Percentiles rank a stretch among this genome's conserved stretches.
These are phyloP conservation scores for Arctocebus calabarensis DNA, from an alignment of 2,797 vertebrate species.

Conservation along the genomic window DNA sequence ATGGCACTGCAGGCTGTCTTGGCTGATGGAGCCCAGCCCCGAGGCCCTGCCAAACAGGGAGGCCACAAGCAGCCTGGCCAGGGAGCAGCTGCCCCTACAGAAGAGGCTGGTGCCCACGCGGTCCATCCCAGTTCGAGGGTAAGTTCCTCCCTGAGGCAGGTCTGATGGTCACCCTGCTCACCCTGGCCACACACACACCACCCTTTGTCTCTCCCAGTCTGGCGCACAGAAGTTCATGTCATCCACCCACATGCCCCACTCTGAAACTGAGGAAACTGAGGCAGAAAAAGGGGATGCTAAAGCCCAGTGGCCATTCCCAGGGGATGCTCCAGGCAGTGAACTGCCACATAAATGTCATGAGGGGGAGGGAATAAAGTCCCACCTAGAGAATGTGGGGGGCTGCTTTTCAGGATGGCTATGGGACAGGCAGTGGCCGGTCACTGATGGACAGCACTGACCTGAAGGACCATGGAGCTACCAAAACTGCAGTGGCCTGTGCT, in stretches of 20 bases:
- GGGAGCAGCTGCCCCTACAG: conserved; percentile 62
- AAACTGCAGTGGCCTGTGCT: not conserved
- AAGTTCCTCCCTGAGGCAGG: not conserved
- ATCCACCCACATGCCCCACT: not conserved
- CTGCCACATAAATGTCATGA: not conserved
- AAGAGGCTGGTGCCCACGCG: conserved; percentile 46
- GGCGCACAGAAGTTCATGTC: fast-evolving
- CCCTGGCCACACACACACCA: not conserved
- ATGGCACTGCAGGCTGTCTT: conserved; percentile 25
- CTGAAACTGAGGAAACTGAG: not conserved
- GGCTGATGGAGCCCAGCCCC: not conserved
- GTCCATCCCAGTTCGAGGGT: conserved; percentile 68
- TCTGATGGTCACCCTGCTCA: too few species aligned
- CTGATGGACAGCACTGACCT: not conserved
- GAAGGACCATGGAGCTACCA: not conserved
- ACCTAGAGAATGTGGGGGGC: not conserved
- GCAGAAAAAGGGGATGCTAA: not conserved
- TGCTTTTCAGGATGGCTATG: not conserved
- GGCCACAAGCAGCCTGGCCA: fast-evolving
- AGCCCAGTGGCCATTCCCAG: not conserved
- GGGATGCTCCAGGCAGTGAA: not conserved
- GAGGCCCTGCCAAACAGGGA: not conserved
- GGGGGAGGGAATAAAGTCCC: too few species aligned
- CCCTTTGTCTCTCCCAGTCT: not conserved
- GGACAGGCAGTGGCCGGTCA: too few species aligned